Percentiles rank a stretch among this genome's conserved stretches.
phyloP scores from a whole-genome alignment of 2,888 invertebrate genomes.

The Stenchaetothrips biformis region DNA sequence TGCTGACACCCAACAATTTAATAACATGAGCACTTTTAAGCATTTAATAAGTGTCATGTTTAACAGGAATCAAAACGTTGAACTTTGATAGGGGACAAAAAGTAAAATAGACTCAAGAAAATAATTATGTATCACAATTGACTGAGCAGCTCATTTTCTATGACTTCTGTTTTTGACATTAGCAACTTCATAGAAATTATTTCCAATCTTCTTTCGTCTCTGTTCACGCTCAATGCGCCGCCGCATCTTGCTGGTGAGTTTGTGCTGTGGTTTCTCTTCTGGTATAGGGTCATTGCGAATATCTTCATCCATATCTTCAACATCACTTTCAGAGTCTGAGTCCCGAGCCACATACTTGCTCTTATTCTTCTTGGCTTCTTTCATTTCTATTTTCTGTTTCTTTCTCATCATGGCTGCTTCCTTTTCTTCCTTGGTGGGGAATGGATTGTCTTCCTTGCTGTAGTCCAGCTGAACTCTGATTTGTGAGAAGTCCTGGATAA shows the following conservation, averaged over 20 bases:
- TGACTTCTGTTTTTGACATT: slow-evolving; percentile 85
- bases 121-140: background rate
- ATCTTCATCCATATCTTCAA: background rate
- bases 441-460: slow-evolving; percentile 52
- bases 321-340: slow-evolving; percentile 35
- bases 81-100: no score
- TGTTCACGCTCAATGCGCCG: slow-evolving; percentile 68
- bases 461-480: slow-evolving; percentile 70
- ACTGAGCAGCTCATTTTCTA: slow-evolving; percentile 51
- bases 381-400: slow-evolving; percentile 36
- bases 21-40: no score
- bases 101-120: no score
- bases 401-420: slow-evolving; percentile 41
- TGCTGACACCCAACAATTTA: no score
- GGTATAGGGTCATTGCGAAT: background rate
- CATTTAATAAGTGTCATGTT: no score
- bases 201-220: slow-evolving; percentile 76
- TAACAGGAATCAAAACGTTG: no score
- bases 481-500: slow-evolving; percentile 77
- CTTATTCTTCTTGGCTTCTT: slow-evolving; percentile 54
- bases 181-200: slow-evolving; percentile 81
- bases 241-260: slow-evolving; percentile 70
- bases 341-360: slow-evolving; percentile 38
- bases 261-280: slow-evolving; percentile 44
- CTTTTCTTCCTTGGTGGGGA: slow-evolving; percentile 40